Conservation (phyloP, 2,113 vertebrate genomes). For the Saguinus midas region DNA sequence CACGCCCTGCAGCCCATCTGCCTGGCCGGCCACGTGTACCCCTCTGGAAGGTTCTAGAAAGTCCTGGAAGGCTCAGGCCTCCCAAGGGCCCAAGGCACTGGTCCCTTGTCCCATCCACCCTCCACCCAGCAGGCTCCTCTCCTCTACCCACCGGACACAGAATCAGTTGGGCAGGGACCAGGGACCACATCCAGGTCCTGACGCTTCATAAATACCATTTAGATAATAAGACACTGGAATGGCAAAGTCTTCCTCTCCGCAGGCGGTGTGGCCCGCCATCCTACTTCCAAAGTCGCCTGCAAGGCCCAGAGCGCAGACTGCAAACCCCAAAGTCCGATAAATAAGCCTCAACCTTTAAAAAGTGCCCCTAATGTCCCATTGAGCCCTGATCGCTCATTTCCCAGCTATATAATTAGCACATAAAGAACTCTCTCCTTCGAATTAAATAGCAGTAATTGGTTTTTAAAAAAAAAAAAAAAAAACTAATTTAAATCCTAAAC, state of each 20-base stretch:
- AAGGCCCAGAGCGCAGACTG: background rate
- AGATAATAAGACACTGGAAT: background rate
- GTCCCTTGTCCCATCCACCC: background rate
- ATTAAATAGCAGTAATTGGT: constrained; percentile 80
- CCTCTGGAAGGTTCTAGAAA: background rate
- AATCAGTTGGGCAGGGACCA: background rate
- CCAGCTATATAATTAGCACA: constrained; percentile 74
- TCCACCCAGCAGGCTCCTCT: background rate
- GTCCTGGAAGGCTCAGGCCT: background rate
- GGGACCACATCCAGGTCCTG: background rate
- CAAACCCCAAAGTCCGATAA: constrained; percentile 56
- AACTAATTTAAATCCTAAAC: constrained; percentile 79
- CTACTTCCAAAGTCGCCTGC: background rate
- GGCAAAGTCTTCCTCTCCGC: background rate
- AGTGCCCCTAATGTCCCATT: constrained; percentile 55
- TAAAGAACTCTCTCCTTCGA: constrained; percentile 71
- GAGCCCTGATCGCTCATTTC: constrained; percentile 62
- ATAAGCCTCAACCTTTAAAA: constrained; percentile 58
- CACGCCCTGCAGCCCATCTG: no score
- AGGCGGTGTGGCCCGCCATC: rapidly evolving
- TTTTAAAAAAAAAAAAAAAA: constrained; percentile 37
- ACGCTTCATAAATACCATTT: background rate
- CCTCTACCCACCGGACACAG: background rate
- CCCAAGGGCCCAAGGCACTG: background rate
- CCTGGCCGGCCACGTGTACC: background rate